A percentile compares a stretch with the other conserved stretches of the same genome.
Evolutionary conservation across 2,797 vertebrate genomes (phyloP).

Genomic region (Rhynchonycteris naso): DNA sequence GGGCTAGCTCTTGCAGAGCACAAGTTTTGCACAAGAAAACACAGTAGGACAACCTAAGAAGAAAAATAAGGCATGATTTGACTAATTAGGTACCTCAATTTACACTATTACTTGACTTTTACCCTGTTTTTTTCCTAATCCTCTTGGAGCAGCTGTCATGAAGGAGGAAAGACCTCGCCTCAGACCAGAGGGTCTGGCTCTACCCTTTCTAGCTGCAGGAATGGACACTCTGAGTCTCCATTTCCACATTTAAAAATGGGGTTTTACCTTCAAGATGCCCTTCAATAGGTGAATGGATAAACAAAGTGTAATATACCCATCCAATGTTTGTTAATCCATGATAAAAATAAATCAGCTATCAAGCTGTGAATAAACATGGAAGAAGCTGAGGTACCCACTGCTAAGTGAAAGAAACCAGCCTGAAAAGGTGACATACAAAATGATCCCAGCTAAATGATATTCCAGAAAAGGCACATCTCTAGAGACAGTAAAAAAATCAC

Average conservation of each 20-base stretch:
- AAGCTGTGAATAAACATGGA: not conserved
- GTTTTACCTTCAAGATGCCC: not conserved
- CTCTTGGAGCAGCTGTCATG: not conserved
- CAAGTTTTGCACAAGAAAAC: not conserved
- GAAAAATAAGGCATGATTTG: not conserved
- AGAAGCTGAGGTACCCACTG: not conserved
- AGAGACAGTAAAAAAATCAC: not conserved
- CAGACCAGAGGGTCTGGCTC: not conserved
- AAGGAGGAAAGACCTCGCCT: not conserved
- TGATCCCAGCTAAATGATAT: not conserved
- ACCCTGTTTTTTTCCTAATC: not conserved
- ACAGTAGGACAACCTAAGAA: not conserved
- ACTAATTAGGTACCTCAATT: not conserved
- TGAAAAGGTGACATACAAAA: not conserved
- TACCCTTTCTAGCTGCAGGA: not conserved
- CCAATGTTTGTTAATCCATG: not conserved
- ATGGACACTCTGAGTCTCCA: not conserved
- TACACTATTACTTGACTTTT: not conserved
- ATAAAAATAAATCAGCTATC: not conserved
- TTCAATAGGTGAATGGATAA: not conserved
- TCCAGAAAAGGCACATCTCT: not conserved
- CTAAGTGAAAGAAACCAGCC: not conserved
- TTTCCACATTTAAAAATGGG: not conserved
- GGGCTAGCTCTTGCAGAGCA: not conserved
- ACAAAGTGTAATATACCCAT: not conserved